phyloP scores from a whole-genome alignment of 1,140 invertebrate genomes.

The Cepaea nemoralis region DNA sequence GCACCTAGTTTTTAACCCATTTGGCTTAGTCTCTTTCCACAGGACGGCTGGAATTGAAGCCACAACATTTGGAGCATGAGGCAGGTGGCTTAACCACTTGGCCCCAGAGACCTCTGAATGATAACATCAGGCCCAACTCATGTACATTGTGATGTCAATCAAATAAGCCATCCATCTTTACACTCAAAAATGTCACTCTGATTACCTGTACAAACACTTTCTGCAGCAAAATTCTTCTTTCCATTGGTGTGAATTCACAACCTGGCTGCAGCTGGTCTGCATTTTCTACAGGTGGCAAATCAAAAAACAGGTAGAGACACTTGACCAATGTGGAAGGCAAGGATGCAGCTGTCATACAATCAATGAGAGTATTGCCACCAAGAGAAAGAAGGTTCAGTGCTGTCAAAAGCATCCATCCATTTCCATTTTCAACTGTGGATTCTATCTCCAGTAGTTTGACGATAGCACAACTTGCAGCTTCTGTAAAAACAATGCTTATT shows the following conservation, averaged over 20 bases:
- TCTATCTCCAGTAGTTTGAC: slow-evolving; percentile 93
- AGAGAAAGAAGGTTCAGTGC: slow-evolving; percentile 88
- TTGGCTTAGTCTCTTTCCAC: too few relatives aligned
- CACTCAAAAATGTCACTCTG: not conserved
- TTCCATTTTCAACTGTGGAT: slow-evolving; percentile 85
- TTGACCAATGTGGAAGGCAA: slow-evolving; percentile 98
- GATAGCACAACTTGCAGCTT: slow-evolving; percentile 94
- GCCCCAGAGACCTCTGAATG: too few relatives aligned
- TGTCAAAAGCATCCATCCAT: slow-evolving; percentile 95
- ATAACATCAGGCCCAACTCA: too few relatives aligned
- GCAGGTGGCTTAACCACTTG: too few relatives aligned
- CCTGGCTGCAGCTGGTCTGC: slow-evolving; percentile 76
- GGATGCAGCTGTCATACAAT: slow-evolving; percentile 91
- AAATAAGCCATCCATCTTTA: too few relatives aligned
- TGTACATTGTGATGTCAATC: too few relatives aligned
- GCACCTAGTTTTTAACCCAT: too few relatives aligned
- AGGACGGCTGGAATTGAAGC: too few relatives aligned
- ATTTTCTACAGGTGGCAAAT: slow-evolving; percentile 84
- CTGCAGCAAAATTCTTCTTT: slow-evolving; percentile 91
- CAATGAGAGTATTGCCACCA: slow-evolving; percentile 72
- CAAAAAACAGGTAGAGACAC: slow-evolving; percentile 98
- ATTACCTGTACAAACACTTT: slow-evolving; percentile 95
- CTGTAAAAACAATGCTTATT: too few relatives aligned
- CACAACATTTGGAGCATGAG: too few relatives aligned
- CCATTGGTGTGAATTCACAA: slow-evolving; percentile 90